Evolutionary conservation across 2,888 invertebrate species (phyloP), one percentile per base, ranked within the genome.

Genomic region (Agrilus mali): DNA sequence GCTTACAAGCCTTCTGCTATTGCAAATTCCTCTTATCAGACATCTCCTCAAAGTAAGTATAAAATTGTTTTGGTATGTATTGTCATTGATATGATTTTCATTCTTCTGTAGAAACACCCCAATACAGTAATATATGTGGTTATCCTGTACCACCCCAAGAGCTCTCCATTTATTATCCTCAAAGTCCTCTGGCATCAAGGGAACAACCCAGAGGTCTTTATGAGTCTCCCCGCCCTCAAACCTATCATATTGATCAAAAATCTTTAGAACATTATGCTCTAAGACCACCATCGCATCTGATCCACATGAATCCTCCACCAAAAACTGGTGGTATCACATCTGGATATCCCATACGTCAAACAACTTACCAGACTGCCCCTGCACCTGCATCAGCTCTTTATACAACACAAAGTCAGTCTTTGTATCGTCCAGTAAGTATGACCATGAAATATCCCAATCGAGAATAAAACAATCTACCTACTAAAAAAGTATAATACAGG

Each of bases 241-340:
- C 60, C 13, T 66, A 63, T 43, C 65, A 65, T 47, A 50, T 67
- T 36, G 66, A 67, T 36, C 62, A 60, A 27, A 66, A 66, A 52
- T 50, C 64, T 14, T 51, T 61, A 10, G 66, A 67, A 22, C 66
- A 66, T 51, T 64, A 65, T 41, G 53, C 64, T 13, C 54, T 69
- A 27, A 63, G 74, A 40, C 71, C 73, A 2, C 65, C 70, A 13
- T 48, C 61, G 6, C 74, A 75, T 50, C 72, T 75, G n/a, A 69
- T 75, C 39, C 74, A 75, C 53, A 69, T 75, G 46, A 74, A 70
- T 53, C 73, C 75, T 46, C 70, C 71, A 17, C 71, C 72, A 22
- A 84, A 86, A 60, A 76, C 82, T 1, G 86, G 87, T 47, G 83
- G 86, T 56, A 88, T 89, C 47, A 84, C 86, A 1, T 81, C 86